phyloP scores from a whole-genome alignment of 2,797 vertebrate species.

The Euthynnus affinis region DNA sequence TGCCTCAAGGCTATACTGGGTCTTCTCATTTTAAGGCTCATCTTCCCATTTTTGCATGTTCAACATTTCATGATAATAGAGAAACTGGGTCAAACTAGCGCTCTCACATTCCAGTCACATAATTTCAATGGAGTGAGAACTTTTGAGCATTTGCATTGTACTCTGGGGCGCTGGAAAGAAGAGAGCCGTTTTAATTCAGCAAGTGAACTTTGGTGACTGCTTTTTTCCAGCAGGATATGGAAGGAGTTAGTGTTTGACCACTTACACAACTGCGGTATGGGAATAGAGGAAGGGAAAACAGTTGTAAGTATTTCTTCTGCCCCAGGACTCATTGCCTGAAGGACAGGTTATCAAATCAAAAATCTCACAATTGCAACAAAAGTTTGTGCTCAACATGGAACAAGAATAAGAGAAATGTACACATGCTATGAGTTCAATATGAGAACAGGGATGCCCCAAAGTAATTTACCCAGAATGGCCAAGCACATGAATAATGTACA shows the following conservation, averaged over 20 bases:
- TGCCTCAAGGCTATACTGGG: constrained; percentile 71
- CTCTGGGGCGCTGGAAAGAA: constrained; percentile 43
- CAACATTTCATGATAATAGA: constrained; percentile 77
- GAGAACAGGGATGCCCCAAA: constrained; percentile 75
- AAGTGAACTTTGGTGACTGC: constrained; percentile 51
- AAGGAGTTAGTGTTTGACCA: constrained; percentile 46
- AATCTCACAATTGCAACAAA: constrained; percentile 57
- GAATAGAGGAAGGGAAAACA: constrained; percentile 26
- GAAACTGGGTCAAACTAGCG: constrained; percentile 79
- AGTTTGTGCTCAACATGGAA: constrained; percentile 40
- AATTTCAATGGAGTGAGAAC: constrained; percentile 61
- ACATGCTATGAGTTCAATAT: constrained; percentile 57
- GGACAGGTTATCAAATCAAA: constrained; percentile 59
- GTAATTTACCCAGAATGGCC: constrained; percentile 77
- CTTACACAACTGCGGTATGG: constrained; percentile 13
- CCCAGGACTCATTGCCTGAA: constrained; percentile 38
- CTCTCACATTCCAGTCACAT: constrained; percentile 71
- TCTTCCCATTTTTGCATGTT: constrained; percentile 80
- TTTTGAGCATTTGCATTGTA: constrained; percentile 69
- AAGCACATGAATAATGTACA: constrained; percentile 74
- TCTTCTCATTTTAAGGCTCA: constrained; percentile 79
- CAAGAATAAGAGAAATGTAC: constrained; percentile 45
- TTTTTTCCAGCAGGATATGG: constrained; percentile 43
- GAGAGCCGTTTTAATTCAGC: constrained; percentile 48
- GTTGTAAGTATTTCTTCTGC: constrained; percentile 52